Evolutionary conservation across 2,888 invertebrate species (phyloP), one percentile per base, ranked within the genome.

Genomic region (Macaria liturata): DNA sequence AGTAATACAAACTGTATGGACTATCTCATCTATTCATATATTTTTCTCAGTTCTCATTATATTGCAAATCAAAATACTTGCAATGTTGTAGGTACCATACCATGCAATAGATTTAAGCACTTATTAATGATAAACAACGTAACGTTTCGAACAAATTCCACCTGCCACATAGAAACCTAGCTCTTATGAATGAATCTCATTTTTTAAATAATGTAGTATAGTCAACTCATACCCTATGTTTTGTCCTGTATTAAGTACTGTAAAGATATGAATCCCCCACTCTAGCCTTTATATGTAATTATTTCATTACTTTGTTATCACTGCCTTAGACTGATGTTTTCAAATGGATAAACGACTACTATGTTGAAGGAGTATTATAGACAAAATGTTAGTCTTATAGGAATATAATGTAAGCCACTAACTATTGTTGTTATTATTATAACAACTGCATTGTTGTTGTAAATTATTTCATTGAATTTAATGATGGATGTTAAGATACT

Each of bases 251-350:
- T 20, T 20, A 20, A 20, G 20, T 20, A 20, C 20, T 20, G 20
- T 20, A 20, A 20, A 20, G 20, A 20, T 20, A 20, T 20, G 20
- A 20, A 20, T 20, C 20, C 20, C 34, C 34, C 7, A 7, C 34
- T 6, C 34, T 37, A 37, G 34, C 34, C 34, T 7, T 37, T 53
- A 44, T 59, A 51, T 68, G 65, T 62, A 59, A 59, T 73, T 73
- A 61, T 57, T 73, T 76, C 72, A 61, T 61, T 64, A 70, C 67
- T 84, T 81, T 81, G 76, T 88, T 86, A 80, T 85, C 89, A 90
- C 91, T 91, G 90, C 90, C 89, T 88, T 88, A 83, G 89, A 91
- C 88, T 88, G 88, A 89, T 86, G 81, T 89, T 89, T 86, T 84
- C 78, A 83, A 83, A 84, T 69, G 81, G 83, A 70, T 32, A 32